Evolutionary conservation across 2,797 vertebrate species (phyloP).

Genomic region (Benthosema pterotum): DNA sequence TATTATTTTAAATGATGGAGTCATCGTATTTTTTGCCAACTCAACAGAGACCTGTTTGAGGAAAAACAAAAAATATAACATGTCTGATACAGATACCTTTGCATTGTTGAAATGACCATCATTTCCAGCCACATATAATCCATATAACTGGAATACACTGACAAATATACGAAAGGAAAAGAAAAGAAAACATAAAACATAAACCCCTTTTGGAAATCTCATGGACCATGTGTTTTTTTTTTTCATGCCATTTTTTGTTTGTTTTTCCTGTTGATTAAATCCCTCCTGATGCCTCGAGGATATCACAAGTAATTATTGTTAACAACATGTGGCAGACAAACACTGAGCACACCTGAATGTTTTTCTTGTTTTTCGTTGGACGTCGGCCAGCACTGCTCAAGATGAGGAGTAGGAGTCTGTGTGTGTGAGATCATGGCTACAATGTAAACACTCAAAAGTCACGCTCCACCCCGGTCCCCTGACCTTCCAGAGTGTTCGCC

Average conservation of each 20-base stretch:
- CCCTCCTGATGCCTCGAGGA: conserved; percentile 51
- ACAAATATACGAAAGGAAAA: conserved; percentile 26
- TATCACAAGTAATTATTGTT: conserved; percentile 50
- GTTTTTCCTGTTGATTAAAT: conserved; percentile 67
- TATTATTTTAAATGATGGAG: conserved; percentile 36
- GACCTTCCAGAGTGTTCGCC: conserved; percentile 66
- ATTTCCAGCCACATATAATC: conserved; percentile 36
- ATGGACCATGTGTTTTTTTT: conserved; percentile 48
- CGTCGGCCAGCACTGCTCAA: conserved; percentile 42
- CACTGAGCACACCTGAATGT: conserved; percentile 61
- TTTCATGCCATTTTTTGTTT: conserved; percentile 32
- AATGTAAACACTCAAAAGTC: conserved; percentile 66
- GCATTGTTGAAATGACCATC: conserved; percentile 48
- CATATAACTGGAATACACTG: conserved; percentile 37
- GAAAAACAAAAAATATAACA: conserved; percentile 31
- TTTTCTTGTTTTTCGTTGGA: conserved; percentile 44
- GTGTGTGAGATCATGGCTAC: conserved; percentile 49
- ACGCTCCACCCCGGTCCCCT: conserved; percentile 53
- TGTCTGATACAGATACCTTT: conserved; percentile 39
- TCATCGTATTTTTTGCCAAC: conserved; percentile 46
- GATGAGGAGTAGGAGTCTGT: conserved; percentile 49
- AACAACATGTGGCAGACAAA: conserved; percentile 53
- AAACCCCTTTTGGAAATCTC: conserved; percentile 41
- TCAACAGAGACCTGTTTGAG: conserved; percentile 40
- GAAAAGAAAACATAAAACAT: conserved; percentile 28